Base-by-base conservation (phyloP, 2,888 invertebrate species). In the Sarcophaga carnaria region DNA sequence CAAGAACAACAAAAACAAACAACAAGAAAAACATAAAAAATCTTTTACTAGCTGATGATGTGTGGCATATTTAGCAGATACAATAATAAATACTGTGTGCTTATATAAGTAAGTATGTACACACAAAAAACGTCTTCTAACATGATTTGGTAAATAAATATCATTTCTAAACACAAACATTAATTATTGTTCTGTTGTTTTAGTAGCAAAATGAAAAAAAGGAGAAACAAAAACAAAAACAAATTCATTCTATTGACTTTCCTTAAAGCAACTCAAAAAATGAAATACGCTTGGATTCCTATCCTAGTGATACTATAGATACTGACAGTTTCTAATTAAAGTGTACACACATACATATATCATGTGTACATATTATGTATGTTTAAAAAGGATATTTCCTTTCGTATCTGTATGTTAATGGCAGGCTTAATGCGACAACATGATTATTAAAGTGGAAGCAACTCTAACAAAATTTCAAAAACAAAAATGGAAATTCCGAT, bases 121-220 rank as follows among this genome's bases (percentile, higher is more conserved):
- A 37, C 62, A 66, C 45, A 64, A 64, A n/a, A 70, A 64, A 64
- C 47, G 54, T 20, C 17, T 54, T 54, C 54, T 54, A 14, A 54
- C 14, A 54, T 54, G 62, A 62, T 62, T 62, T 62, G n/a, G 10
- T 62, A 20, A n/a, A 62, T 62, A 62, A 62, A 62, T 62, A 62
- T 54, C 14, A 37, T 37, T 54, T 14, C 17, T 74, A 78, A 81
- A 77, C 77, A 63, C 64, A 74, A 86, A 83, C 75, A 83, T 86
- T 80, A 86, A 86, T 86, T 86, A 86, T 70, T 78, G 78, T 70
- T 80, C 78, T 86, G 86, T 83, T 86, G 83, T 80, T 81, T 78
- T 80, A 75, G 74, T 83, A 86, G 72, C 74, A 83, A 78, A 78
- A 74, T 2, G 8, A 10, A 10, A 37, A 37, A 37, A 27, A 27